Evolutionary conservation across 2,888 invertebrate genomes (phyloP), one percentile per base, ranked within the genome.

Genomic region (Palloptera scutellata): DNA sequence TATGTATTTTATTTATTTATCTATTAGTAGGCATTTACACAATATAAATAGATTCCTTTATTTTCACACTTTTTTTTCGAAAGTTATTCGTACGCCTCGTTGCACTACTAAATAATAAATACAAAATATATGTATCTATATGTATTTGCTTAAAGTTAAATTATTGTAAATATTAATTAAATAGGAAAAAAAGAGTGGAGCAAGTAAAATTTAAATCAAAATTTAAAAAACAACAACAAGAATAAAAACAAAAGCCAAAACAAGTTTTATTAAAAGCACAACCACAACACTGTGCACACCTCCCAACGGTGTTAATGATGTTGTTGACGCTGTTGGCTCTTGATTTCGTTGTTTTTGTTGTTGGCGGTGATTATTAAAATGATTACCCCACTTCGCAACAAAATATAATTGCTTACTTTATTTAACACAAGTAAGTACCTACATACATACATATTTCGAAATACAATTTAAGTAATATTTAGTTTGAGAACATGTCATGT

Each of bases 21-120:
- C 30, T 2, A 30, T 30, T 30, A 4, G 30, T 30, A 30, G 30
- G 3, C 6, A 30, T 2, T 30, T 4, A 30, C 6, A 30, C 30
- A 53, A 53, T 19, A 53, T 53, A 20, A 17, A 53, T 15, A 53
- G 1, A 12, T 53, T 20, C 20, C 53, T 53, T 53, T 10, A 53
- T 53, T 53, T 13, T 15, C 20, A 10, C 10, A 53, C 20, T 9
- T 53, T 53, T 53, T 53, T 13, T 8, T 6, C n/a, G 17, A 57
- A 48, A 42, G 60, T 68, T 61, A 57, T 61, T 68, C 68, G 64
- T 68, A 64, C 68, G 68, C 64, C 61, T 60, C 45, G 68, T 57
- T 68, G 58, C 43, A 30, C 64, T 19, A 30, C 64, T 19, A 57
- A 61, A 61, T 64, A 68, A 68, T 57, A 48, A 30, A 30, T 4